phyloP scores from a whole-genome alignment of 2,113 vertebrate genomes.

The Limanda limanda region DNA sequence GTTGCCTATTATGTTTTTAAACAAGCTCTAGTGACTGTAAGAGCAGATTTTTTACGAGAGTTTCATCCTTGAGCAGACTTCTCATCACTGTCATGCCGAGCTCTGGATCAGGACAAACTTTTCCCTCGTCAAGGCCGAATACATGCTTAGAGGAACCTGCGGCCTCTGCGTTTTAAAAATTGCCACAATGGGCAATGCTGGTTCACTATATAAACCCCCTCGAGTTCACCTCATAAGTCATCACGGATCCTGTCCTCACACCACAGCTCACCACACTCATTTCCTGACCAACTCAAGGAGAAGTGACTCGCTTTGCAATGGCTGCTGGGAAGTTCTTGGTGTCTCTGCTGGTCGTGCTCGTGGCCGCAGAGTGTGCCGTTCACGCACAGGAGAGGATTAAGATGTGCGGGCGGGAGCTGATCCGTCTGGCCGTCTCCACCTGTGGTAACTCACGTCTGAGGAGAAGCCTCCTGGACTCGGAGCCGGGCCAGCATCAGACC shows the following conservation, averaged over 20 bases:
- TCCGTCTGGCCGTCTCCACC: conserved; percentile 76
- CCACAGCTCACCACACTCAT: neutral
- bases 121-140: conserved; percentile 76
- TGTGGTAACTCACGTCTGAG: conserved; percentile 78
- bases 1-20: neutral
- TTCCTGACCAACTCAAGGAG: conserved; percentile 2
- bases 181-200: neutral
- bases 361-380: conserved; percentile 35
- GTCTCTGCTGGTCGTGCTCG: conserved; percentile 57
- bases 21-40: conserved; percentile 36
- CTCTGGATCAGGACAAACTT: conserved; percentile 78
- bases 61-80: conserved; percentile 70
- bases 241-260: neutral
- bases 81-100: conserved; percentile 19
- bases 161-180: conserved; percentile 24
- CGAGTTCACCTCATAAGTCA: conserved; percentile 2
- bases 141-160: conserved; percentile 28
- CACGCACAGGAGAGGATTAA: conserved; percentile 74
- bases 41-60: conserved; percentile 39
- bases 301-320: conserved; percentile 54
- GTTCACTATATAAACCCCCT: conserved; percentile 71
- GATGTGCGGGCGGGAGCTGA: conserved; percentile 81
- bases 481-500: conserved; percentile 17
- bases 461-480: conserved; percentile 52
- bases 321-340: conserved; percentile 32